Evolutionary conservation across 2,113 vertebrate species (phyloP), one percentile per base, ranked within the genome.

Genomic region (Channa maculata): DNA sequence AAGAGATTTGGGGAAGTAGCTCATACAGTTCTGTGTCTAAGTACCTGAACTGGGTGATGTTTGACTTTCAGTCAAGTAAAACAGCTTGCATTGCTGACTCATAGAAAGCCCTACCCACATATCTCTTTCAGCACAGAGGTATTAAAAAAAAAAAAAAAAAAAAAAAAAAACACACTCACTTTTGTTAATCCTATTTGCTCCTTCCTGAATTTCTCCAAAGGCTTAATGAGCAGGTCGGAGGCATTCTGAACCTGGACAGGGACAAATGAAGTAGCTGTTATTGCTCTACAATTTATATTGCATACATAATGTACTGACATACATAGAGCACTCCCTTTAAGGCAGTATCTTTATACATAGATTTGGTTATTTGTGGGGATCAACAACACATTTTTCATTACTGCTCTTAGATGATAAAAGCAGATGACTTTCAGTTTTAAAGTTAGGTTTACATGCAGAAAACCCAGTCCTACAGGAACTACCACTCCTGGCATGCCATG

Each of bases 171-270:
- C n/a, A 50, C 8, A 80, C 92, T 92, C 93, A 98, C 98, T 94
- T 99, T 99, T 71, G 97, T 98, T 65, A 96, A 94, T 38, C 96
- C 96, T 65, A 99, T 98, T 85, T 98, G 96, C 38, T 99, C 97
- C 87, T 98, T 99, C 46, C 96, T 94, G 77, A 99, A 99, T 88
- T 94, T 97, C 92, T 99, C 98, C 92, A 99, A 57, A 11, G 98
- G 98, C 71, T 98, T 99, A 79, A 99, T 99, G 78, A 99, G 94
- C 83, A 99, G 88, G 88, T 98, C 96, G 14, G 96, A 97, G 0
- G 98, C 96, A 2, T 99, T 99, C 74, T 99, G 97, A 14, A 99
- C 96, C 98, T 99, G 84, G 48, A 84, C 0, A 15, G 39, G 48
- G 69, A 73, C 85, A 66, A 15, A 77, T 0, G 8, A 33, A 50